Base-by-base conservation (phyloP, 2,113 vertebrate genomes). In the Lepidothrix coronata region DNA sequence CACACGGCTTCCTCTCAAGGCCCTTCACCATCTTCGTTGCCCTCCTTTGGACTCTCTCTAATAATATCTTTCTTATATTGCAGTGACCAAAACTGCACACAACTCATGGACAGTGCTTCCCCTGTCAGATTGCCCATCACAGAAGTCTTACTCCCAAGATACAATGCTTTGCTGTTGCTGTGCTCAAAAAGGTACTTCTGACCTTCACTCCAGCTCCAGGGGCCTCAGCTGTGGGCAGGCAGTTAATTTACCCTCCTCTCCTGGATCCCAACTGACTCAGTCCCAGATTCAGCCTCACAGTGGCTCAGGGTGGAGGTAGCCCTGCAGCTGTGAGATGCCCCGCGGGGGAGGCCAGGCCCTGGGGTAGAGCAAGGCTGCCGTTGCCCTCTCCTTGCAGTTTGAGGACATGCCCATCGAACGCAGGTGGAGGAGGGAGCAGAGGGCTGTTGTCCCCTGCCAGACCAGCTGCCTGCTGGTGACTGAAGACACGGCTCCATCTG, bases 401-500 rank as follows among this genome's bases (percentile, higher is more conserved):
- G 51, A 49, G 57, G 51, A 13, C 70, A 30, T 31, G 71, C 9
- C 30, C 57, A 8, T 39, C 3, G 15, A 22, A 15, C 0, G 1
- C 30, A 24, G 55, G 43, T 4, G 33, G 48, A 77, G 39, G 4
- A 0, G 25, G 39, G 49, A n/a, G 66, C 12, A 0, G 10, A 59
- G 54, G 14, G 41, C 30, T 30, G 17, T 2, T 71, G 66, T 79
- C 14, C 28, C 18, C 54, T 37, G 51, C 43, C 72, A 8, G 46
- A 20, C 20, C 79, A 21, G 78, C 72, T 62, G 76, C 48, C 41
- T 44, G 51, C 65, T 46, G 73, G 33, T 55, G 73, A 12, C 81
- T 89, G 91, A 62, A 75, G 81, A 27, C 87, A 95, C 28, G 87
- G 89, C 95, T 81, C 96, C 96, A 93, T 83, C 96, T 96, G 90